Base-by-base conservation (phyloP, 2,888 invertebrate genomes). In the Cephus pygmeus region DNA sequence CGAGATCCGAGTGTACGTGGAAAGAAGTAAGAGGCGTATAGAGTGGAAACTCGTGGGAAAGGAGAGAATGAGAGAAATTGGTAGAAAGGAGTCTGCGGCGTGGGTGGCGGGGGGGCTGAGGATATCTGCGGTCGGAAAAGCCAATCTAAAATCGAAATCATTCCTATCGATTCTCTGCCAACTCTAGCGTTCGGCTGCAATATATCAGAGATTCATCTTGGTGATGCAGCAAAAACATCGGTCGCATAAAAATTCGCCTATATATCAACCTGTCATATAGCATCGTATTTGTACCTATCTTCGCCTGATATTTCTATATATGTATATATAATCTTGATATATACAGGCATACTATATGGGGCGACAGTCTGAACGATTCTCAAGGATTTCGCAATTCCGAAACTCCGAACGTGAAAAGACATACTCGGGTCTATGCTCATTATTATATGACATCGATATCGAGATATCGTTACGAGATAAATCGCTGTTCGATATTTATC, bases 201-300 rank as follows among this genome's bases (percentile, higher is more conserved):
- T 87, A 81, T 87, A 88, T 86, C 87, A 85, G 85, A 84, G 87
- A 87, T 88, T 87, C 87, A 86, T 87, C 86, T 86, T 87, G 85
- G 85, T 86, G 88, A 88, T 87, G 87, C 87, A 84, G 87, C 88
- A 87, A 87, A 86, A 88, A 87, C 87, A 87, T 86, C 84, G 82
- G 86, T 86, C 84, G 86, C 86, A 88, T 88, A 88, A 88, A 88
- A 87, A 88, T 88, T 88, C 88, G 86, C 85, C 88, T 86, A 88
- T 88, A 88, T 83, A 88, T 88, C 88, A 88, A 87, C 84, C 87
- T 88, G 88, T 88, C 88, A 85, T 87, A 87, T 87, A 85, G 81
- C 86, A 82, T 81, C 84, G 86, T 86, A 88, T 88, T 88, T 87
- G 86, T 86, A 87, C 84, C 83, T 87, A 85, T 86, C 86, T 84